phyloP scores from a whole-genome alignment of 2,797 vertebrate genomes.

The Crenuchus spilurus region DNA sequence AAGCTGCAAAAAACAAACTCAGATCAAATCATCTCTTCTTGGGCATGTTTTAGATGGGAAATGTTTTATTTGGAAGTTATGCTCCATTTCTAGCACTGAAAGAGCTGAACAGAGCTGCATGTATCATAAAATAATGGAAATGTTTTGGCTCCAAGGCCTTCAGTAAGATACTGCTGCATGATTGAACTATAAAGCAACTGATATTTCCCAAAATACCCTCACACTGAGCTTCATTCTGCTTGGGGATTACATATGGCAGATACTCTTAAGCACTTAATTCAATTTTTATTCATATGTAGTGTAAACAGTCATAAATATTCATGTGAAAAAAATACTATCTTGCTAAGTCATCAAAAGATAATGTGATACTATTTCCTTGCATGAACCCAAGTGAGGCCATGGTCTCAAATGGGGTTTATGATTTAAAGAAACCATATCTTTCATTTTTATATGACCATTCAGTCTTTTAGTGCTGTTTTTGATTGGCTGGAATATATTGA shows the following conservation, averaged over 20 bases:
- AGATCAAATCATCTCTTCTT: too few relatives aligned
- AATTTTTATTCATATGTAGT: neutral
- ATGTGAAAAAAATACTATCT: neutral
- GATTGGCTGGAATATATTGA: too few relatives aligned
- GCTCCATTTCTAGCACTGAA: neutral
- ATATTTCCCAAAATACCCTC: neutral
- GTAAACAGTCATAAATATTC: neutral
- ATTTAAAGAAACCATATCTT: too few relatives aligned
- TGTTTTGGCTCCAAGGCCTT: neutral
- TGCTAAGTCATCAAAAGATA: neutral
- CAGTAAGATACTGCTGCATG: neutral
- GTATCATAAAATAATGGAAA: neutral
- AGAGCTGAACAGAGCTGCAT: neutral
- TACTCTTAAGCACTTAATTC: neutral
- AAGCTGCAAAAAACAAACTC: too few relatives aligned
- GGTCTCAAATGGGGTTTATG: neutral
- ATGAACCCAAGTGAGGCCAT: neutral
- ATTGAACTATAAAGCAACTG: conserved; percentile 8
- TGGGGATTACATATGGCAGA: conserved; percentile 3
- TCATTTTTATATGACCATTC: too few relatives aligned
- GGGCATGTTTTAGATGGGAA: neutral
- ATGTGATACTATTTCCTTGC: neutral
- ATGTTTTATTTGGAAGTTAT: neutral
- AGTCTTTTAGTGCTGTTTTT: too few relatives aligned
- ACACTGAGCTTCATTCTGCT: neutral